Base-by-base conservation (phyloP, 2,888 invertebrate species). In the Tetheella fluctuosa region DNA sequence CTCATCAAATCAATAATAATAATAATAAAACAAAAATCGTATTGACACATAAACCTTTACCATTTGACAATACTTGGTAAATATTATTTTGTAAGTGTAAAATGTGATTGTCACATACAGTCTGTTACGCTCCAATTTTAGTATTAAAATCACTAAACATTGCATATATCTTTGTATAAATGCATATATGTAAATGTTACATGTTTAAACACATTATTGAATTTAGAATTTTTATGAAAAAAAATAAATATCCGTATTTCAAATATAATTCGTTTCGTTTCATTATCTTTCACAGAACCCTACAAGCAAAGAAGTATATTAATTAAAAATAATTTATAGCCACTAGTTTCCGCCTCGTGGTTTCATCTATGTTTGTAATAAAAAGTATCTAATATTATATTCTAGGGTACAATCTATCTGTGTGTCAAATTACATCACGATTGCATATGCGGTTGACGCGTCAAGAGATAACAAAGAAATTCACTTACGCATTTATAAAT, bases 191-290 rank as follows among this genome's bases (percentile, higher is more conserved):
- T 93, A 93, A 90, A 92, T 93, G 93, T 93, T 93, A 93, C 93
- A 93, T 93, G 92, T 93, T 93, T 92, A 92, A 91, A 93, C 93
- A 93, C 93, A 93, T 93, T 92, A 93, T 91, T 93, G 91, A 93
- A 91, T 90, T 93, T 93, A 93, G 93, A 93, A 93, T 93, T 93
- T 93, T 93, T 93, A 93, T 93, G 93, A 93, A 93, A 93, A n/a
- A 91, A 92, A 93, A 93, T 93, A 93, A 93, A 93, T 92, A 93
- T 93, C 93, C 92, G 93, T 93, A 93, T 93, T 93, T 93, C 93
- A 93, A 93, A 93, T 92, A 92, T 89, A 91, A 76, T 73, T 84
- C 73, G 83, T 86, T 89, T 90, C 62, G 86, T 89, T 90, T 92
- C 77, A 85, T 87, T 87, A 74, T 68, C 64, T 65, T 70, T 74